Conservation (phyloP, 2,888 invertebrate genomes). For the Hirtodrosophila cameraria region DNA sequence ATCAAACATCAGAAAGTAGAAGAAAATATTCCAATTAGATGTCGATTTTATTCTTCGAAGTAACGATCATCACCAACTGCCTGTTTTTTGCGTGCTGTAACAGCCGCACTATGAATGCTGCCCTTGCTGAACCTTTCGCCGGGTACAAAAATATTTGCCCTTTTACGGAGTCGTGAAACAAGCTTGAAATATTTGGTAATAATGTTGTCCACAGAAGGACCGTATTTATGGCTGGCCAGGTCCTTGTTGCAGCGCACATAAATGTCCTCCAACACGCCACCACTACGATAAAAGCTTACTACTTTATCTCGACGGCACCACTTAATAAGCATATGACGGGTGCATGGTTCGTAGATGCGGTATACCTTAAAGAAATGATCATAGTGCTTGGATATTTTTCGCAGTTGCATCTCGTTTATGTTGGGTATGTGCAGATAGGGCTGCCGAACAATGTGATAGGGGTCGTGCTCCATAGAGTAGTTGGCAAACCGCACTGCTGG, state of each 20-base stretch:
- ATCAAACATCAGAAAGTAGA: not conserved
- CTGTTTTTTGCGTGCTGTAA: not conserved
- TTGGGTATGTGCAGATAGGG: conserved; percentile 74
- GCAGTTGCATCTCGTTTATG: conserved; percentile 53
- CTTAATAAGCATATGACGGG: conserved; percentile 53
- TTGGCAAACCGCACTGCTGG: conserved; percentile 71
- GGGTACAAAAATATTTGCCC: not conserved
- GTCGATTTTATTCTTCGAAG: conserved; percentile 28
- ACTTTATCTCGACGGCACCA: conserved; percentile 56
- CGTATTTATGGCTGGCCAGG: not conserved
- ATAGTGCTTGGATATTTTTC: conserved; percentile 50
- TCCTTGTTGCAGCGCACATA: conserved; percentile 29
- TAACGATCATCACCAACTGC: conserved; percentile 17
- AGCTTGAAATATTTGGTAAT: conserved; percentile 34
- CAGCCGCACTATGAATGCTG: not conserved
- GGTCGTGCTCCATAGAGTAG: conserved; percentile 76
- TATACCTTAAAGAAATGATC: conserved; percentile 73
- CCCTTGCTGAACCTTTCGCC: not conserved
- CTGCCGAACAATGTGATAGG: conserved; percentile 77
- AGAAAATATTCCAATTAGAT: not conserved
- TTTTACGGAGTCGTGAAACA: conserved; percentile 24
- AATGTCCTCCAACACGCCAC: conserved; percentile 25
- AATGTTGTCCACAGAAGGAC: not conserved
- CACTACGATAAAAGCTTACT: conserved; percentile 5
- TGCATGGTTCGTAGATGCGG: conserved; percentile 60